A percentile compares a stretch with the other conserved stretches of the same genome.
phyloP scores from a whole-genome alignment of 2,888 invertebrate genomes.

The Octonoba sinensis region DNA sequence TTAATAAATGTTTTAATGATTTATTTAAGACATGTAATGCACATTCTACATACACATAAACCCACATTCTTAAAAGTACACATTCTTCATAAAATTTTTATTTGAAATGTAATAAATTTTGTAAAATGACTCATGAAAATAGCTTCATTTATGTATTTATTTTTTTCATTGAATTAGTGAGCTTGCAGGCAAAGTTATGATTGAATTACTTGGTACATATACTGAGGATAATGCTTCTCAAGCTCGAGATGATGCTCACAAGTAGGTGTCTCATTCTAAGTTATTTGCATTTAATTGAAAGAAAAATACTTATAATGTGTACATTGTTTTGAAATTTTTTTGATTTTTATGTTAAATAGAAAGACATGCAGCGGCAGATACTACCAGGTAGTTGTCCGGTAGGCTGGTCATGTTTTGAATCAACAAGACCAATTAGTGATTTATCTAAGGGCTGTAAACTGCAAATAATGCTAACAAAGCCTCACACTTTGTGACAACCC shows the following conservation, averaged over 20 bases:
- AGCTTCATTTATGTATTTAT: not conserved
- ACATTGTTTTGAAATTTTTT: not conserved
- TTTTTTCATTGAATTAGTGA: slow-evolving; percentile 77
- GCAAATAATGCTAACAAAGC: too few relatives aligned
- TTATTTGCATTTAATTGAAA: not conserved
- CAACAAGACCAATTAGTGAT: too few relatives aligned
- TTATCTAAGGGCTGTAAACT: too few relatives aligned
- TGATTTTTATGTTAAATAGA: too few relatives aligned
- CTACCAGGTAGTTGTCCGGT: too few relatives aligned
- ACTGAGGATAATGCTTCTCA: slow-evolving; percentile 97
- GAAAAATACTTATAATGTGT: not conserved
- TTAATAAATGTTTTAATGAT: too few relatives aligned
- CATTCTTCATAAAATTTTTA: not conserved
- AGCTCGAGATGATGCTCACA: slow-evolving; percentile 95
- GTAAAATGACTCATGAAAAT: not conserved
- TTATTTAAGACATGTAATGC: too few relatives aligned
- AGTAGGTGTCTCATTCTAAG: slow-evolving; percentile 69
- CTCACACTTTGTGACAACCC: too few relatives aligned
- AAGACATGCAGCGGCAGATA: too few relatives aligned
- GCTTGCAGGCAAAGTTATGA: slow-evolving; percentile 95
- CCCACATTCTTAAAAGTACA: not conserved
- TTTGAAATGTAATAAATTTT: not conserved
- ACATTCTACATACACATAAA: too few relatives aligned
- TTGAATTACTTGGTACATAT: slow-evolving; percentile 94
- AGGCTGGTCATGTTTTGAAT: too few relatives aligned